Base-by-base conservation (phyloP, 2,113 vertebrate species). In the Elanoides forficatus region DNA sequence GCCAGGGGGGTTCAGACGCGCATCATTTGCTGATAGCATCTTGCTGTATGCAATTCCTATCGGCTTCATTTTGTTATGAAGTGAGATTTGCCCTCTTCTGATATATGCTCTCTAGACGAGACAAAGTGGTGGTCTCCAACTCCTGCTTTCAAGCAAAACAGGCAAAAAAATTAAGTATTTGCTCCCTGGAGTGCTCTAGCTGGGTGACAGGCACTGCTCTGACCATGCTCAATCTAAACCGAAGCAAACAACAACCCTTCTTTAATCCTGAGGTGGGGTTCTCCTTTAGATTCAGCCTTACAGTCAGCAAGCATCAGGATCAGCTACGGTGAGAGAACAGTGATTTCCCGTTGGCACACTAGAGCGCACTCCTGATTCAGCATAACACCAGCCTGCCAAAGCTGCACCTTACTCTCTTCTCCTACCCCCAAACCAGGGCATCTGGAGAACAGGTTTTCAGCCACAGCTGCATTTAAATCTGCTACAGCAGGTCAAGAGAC, bases 361-460 rank as follows among this genome's bases (percentile, higher is more conserved):
- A 92, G 91, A 62, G 95, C 34, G 93, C 94, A 83, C 91, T 95
- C 91, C 93, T 78, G 82, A 56, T 50, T 60, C 94, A 66, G 88
- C 62, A 0, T 9, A 56, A 48, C 43, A 10, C 34, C 70, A 23
- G 47, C 4, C 0, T 20, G 60, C 66, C 66, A 75, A 19, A 48
- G 70, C 79, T 34, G 50, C 40, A 3, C 1, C 48, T 48, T 22
- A 7, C 5, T 29, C 19, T 47, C 60, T 32, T 10, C 62, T 81
- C 63, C 80, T 36, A 10, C 16, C 34, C 55, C 13, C n/a, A 5
- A 68, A 19, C 7, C 25, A 66, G 13, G 40, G 3, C 53, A 34
- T 62, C 32, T 32, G 50, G 22, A 78, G 40, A 78, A 78, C 62
- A 73, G 9, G 55, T 84, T 90, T 67, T 72, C 42, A 70, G 2